Evolutionary conservation across 2,113 vertebrate genomes (phyloP).

Genomic region (Leptobrachium ailaonicum): DNA sequence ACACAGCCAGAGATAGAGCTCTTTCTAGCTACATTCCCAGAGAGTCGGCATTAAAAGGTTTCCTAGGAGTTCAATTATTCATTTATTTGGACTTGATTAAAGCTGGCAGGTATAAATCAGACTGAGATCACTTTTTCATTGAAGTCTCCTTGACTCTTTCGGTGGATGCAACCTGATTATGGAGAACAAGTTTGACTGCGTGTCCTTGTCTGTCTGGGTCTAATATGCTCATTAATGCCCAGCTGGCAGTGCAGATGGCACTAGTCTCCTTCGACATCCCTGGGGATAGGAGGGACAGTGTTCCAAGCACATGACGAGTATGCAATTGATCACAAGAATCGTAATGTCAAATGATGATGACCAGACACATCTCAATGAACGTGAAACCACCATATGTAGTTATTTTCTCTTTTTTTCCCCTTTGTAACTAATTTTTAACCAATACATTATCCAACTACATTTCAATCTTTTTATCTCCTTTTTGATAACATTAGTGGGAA

Average conservation of each 20-base stretch:
- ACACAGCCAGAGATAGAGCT: too few species aligned
- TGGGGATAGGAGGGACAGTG: constrained; percentile 8
- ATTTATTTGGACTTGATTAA: not conserved
- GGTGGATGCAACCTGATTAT: constrained; percentile 36
- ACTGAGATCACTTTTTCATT: constrained; percentile 48
- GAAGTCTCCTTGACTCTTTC: constrained; percentile 31
- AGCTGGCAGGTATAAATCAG: constrained; percentile 10
- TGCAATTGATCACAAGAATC: not conserved
- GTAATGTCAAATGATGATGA: not conserved
- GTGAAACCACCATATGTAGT: not conserved
- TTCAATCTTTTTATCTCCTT: too few species aligned
- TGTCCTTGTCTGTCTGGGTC: constrained; percentile 49
- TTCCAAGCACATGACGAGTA: not conserved
- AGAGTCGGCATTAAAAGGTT: too few species aligned
- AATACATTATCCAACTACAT: too few species aligned
- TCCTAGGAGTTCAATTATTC: not conserved
- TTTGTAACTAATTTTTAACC: too few species aligned
- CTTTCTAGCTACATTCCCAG: too few species aligned
- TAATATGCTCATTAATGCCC: constrained; percentile 51
- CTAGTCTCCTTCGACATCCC: constrained; percentile 32
- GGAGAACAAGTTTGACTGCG: constrained; percentile 35
- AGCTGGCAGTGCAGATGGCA: constrained; percentile 52
- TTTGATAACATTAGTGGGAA: too few species aligned
- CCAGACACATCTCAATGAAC: not conserved
- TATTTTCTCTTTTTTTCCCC: too few species aligned